phyloP scores from a whole-genome alignment of 2,888 invertebrate genomes.

The Sphecodes monilicornis region DNA sequence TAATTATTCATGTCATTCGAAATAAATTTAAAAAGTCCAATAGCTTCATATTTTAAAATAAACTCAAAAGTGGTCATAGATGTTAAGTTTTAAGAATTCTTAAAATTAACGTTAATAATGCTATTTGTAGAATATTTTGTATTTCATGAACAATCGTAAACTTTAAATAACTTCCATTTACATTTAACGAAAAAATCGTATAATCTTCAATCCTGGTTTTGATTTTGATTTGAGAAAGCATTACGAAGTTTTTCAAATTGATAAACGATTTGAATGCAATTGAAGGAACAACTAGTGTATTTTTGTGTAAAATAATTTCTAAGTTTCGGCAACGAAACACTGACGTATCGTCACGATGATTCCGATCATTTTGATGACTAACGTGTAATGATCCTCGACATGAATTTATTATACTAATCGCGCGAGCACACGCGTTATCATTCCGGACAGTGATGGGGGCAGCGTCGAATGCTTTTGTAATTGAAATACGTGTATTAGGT shows the following conservation, averaged over 20 bases:
- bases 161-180: background rate
- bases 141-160: background rate
- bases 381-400: slow-evolving; percentile 25
- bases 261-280: background rate
- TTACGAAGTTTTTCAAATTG: background rate
- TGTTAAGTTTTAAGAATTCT: background rate
- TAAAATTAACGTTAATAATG: background rate
- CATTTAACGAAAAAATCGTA: background rate
- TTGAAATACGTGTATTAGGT: no score
- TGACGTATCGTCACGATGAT: background rate
- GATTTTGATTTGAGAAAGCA: background rate
- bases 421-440: slow-evolving; percentile 7
- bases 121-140: background rate
- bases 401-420: slow-evolving; percentile 39
- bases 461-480: background rate
- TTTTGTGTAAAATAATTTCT: background rate
- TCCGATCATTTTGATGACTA: background rate
- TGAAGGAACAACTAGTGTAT: background rate
- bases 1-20: background rate
- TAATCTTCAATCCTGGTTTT: background rate
- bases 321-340: background rate
- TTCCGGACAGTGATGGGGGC: background rate
- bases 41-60: background rate
- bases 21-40: background rate
- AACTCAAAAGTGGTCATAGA: background rate